phyloP scores from a whole-genome alignment of 2,113 vertebrate genomes.

The Promerops cafer region DNA sequence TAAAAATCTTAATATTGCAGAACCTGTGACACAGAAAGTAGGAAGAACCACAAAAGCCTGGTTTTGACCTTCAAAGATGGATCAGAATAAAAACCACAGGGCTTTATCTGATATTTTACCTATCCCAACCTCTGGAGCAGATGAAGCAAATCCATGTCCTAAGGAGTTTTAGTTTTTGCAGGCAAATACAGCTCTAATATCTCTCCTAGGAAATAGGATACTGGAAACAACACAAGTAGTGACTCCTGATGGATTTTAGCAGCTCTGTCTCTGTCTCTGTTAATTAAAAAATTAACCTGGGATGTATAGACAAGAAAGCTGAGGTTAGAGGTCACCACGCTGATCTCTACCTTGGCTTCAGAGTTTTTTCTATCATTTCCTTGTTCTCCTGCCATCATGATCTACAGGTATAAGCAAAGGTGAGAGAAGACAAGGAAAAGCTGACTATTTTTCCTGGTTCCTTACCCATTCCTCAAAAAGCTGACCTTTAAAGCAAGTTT shows the following conservation, averaged over 20 bases:
- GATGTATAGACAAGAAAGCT: background rate
- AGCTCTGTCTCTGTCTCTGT: background rate
- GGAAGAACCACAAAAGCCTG: background rate
- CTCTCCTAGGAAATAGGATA: background rate
- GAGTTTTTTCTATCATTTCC: background rate
- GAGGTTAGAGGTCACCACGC: background rate
- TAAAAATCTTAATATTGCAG: conserved; percentile 52
- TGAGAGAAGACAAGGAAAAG: background rate
- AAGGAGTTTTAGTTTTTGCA: background rate
- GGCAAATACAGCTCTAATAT: background rate
- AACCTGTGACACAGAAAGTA: background rate
- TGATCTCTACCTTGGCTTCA: background rate
- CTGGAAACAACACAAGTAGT: background rate
- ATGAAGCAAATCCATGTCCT: background rate
- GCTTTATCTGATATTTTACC: background rate
- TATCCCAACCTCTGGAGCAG: background rate
- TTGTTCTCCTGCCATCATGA: background rate
- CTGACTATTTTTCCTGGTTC: background rate
- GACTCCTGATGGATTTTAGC: background rate
- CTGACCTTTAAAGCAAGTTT: background rate
- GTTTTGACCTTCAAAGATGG: conserved; percentile 33
- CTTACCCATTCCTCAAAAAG: background rate
- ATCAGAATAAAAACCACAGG: background rate
- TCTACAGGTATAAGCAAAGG: background rate
- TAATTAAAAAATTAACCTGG: background rate